These are phyloP conservation scores for Emydocephalus ijimae DNA, from an alignment of 2,113 vertebrate species.

Conservation along the genomic window DNA sequence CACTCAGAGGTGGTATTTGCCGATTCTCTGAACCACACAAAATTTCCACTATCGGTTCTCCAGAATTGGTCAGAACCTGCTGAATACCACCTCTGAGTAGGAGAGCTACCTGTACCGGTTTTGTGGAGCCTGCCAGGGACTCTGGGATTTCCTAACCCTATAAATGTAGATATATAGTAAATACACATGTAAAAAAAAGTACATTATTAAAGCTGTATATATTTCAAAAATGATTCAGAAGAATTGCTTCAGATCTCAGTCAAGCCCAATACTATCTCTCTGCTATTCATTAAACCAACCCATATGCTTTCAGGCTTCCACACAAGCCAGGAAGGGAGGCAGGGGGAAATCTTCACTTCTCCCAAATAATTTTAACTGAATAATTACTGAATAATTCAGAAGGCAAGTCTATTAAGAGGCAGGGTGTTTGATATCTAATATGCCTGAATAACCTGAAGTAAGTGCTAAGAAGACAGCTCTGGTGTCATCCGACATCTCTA, in stretches of 20 bases:
- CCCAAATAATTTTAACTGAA: slow-evolving; percentile 36
- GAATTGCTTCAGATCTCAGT: neutral
- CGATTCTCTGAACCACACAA: no score
- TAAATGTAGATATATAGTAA: neutral
- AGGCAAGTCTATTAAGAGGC: slow-evolving; percentile 45
- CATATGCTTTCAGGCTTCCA: neutral
- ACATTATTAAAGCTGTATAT: neutral
- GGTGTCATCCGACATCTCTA: slow-evolving; percentile 63
- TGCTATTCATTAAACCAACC: neutral
- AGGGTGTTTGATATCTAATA: slow-evolving; percentile 39
- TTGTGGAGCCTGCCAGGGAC: neutral
- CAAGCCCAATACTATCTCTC: neutral
- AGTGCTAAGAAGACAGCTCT: slow-evolving; percentile 54
- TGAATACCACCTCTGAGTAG: neutral
- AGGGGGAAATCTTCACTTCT: neutral
- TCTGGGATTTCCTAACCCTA: neutral
- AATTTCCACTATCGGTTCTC: no score
- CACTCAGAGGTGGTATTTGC: no score
- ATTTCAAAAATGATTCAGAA: neutral
- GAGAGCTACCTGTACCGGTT: neutral
- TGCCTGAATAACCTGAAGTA: slow-evolving; percentile 54
- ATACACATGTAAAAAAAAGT: neutral
- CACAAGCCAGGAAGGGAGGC: neutral
- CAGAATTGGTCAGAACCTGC: no score
- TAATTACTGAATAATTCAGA: slow-evolving; percentile 45